These are phyloP conservation scores for Circaetus cinerascens DNA, from an alignment of 2,113 vertebrate species.

Conservation along the genomic window DNA sequence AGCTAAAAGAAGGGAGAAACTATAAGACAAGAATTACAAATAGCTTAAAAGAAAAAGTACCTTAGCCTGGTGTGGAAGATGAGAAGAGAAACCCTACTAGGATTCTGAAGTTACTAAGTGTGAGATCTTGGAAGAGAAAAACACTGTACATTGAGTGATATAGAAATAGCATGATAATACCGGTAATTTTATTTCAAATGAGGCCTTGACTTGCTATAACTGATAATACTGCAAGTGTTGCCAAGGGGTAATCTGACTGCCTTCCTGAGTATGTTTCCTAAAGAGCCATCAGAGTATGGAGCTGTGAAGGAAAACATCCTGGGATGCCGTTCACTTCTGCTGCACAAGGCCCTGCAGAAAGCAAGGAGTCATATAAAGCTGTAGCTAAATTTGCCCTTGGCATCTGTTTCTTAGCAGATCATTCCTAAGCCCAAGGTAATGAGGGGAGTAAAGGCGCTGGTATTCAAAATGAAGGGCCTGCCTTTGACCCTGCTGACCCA, in stretches of 20 bases:
- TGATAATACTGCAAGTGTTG: background rate
- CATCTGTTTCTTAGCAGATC: background rate
- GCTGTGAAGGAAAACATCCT: background rate
- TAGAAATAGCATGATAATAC: background rate
- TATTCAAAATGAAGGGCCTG: background rate
- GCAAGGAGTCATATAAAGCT: background rate
- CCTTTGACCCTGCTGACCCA: background rate
- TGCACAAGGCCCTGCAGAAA: background rate
- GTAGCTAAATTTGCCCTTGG: background rate
- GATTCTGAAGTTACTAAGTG: background rate
- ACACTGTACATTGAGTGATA: no score
- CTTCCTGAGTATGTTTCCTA: background rate
- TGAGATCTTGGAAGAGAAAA: background rate
- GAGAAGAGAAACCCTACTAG: background rate
- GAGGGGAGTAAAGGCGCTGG: background rate
- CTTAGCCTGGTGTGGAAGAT: background rate
- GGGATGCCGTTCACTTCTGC: background rate
- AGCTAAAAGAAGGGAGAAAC: background rate
- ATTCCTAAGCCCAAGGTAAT: background rate
- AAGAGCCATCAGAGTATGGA: background rate
- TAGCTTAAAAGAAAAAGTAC: background rate
- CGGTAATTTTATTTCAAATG: background rate
- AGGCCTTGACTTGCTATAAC: background rate
- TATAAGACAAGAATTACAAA: background rate
- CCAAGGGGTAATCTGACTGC: background rate